Percentiles rank a stretch among this genome's conserved stretches.
phyloP scores from a whole-genome alignment of 2,113 vertebrate species.

The Tragelaphus strepsiceros region DNA sequence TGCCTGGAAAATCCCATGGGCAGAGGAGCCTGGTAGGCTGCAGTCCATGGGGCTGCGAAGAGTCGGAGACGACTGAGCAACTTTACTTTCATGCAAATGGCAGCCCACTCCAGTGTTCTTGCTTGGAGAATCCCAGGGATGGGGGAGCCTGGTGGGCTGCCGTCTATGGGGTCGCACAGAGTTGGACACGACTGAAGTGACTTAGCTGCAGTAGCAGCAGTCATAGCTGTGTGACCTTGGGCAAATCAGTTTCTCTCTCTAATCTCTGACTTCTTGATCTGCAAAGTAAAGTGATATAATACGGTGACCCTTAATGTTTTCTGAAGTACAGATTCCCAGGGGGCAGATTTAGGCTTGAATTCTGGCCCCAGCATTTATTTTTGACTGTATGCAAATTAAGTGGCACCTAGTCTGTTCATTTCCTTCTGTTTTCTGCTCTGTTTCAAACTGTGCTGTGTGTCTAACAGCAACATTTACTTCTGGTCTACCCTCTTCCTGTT shows the following conservation, averaged over 20 bases:
- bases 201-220: too few relatives aligned
- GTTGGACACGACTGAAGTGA: too few relatives aligned
- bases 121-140: too few relatives aligned
- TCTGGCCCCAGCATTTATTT: neutral
- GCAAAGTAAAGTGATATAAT: neutral
- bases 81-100: too few relatives aligned
- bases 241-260: neutral
- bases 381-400: neutral
- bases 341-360: neutral
- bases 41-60: rapidly evolving
- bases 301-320: neutral
- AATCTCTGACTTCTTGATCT: neutral
- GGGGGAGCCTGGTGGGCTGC: too few relatives aligned
- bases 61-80: rapidly evolving
- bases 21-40: too few relatives aligned
- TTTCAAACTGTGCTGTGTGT: neutral
- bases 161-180: too few relatives aligned
- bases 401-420: neutral
- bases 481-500: constrained; percentile 2
- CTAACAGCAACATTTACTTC: neutral
- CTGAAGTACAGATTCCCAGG: neutral
- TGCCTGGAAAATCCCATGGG: too few relatives aligned
- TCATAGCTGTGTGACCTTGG: neutral
- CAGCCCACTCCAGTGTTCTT: too few relatives aligned
- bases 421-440: neutral